A percentile compares a stretch with the other conserved stretches of the same genome.
Evolutionary conservation across 2,888 invertebrate species (phyloP).

Genomic region (Spodoptera picta): DNA sequence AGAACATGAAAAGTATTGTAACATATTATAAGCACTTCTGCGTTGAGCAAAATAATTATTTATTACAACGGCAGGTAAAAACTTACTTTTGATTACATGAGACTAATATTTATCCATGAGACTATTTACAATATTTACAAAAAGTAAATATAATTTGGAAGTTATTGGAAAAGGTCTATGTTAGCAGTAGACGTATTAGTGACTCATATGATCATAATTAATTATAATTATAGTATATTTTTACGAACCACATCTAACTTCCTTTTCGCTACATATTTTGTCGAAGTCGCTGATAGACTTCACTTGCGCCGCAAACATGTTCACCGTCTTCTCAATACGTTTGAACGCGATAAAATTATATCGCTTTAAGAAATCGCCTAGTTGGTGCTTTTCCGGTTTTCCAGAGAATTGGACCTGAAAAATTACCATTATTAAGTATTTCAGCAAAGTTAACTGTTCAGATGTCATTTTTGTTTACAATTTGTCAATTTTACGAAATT

Average conservation of each 20-base stretch:
- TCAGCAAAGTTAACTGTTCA: too few relatives aligned
- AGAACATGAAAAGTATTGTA: too few relatives aligned
- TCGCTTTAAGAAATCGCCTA: slow-evolving; percentile 64
- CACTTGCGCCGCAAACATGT: slow-evolving; percentile 67
- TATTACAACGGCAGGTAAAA: too few relatives aligned
- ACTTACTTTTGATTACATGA: too few relatives aligned
- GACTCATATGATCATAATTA: not conserved
- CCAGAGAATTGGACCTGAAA: slow-evolving; percentile 68
- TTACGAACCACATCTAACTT: slow-evolving; percentile 68
- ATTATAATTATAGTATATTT: slow-evolving; percentile 1
- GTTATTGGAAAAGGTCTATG: not conserved
- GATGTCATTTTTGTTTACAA: too few relatives aligned
- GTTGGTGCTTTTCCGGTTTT: slow-evolving; percentile 63
- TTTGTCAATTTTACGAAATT: too few relatives aligned
- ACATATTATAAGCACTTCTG: too few relatives aligned
- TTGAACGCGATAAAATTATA: slow-evolving; percentile 69
- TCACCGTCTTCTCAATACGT: slow-evolving; percentile 56
- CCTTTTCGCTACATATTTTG: slow-evolving; percentile 57
- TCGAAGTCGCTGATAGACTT: slow-evolving; percentile 68
- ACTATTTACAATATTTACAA: too few relatives aligned
- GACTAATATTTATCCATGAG: too few relatives aligned
- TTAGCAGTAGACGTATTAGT: too few relatives aligned
- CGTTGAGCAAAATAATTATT: too few relatives aligned
- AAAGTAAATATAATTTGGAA: too few relatives aligned
- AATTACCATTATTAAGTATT: not conserved